These are phyloP conservation scores for Zaprionus camerounensis DNA, from an alignment of 1,140 invertebrate species.

Conservation along the genomic window DNA sequence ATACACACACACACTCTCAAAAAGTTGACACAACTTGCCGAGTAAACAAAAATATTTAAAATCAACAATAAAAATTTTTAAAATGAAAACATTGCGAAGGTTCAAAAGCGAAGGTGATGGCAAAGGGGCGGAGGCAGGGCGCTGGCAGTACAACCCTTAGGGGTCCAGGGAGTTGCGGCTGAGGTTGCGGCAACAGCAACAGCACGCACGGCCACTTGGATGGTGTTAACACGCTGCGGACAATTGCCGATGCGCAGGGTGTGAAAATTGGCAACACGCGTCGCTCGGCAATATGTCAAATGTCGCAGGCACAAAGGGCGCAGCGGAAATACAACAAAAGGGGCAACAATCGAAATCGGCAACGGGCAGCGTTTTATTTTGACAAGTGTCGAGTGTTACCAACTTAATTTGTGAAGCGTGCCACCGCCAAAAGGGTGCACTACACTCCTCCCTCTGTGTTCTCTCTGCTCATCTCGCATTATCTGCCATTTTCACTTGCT, in stretches of 20 bases:
- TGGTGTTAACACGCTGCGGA: slow-evolving; percentile 79
- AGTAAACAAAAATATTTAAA: slow-evolving; percentile 79
- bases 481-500: slow-evolving; percentile 67
- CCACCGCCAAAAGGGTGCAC: slow-evolving; percentile 46
- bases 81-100: slow-evolving; percentile 65
- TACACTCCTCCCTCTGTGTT: background rate
- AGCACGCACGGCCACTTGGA: slow-evolving; percentile 61
- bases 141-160: slow-evolving; percentile 51
- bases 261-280: slow-evolving; percentile 84
- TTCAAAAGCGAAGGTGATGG: slow-evolving; percentile 3
- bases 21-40: slow-evolving; percentile 45
- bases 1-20: slow-evolving; percentile 22
- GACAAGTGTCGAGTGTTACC: slow-evolving; percentile 77
- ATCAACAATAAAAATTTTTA: slow-evolving; percentile 71
- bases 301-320: slow-evolving; percentile 66
- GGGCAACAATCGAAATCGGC: slow-evolving; percentile 33
- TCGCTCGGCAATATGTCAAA: slow-evolving; percentile 81
- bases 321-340: slow-evolving; percentile 19
- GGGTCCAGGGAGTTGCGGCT: slow-evolving; percentile 7
- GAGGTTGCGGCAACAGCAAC: slow-evolving; percentile 28
- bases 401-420: slow-evolving; percentile 80
- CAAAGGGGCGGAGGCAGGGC: slow-evolving; percentile 1
- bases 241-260: slow-evolving; percentile 75
- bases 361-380: slow-evolving; percentile 66
- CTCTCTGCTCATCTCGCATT: slow-evolving; percentile 17